Percentiles rank a stretch among this genome's conserved stretches.
These are phyloP conservation scores for Parelbella ahira DNA, from an alignment of 2,888 invertebrate species.

Conservation along the genomic window DNA sequence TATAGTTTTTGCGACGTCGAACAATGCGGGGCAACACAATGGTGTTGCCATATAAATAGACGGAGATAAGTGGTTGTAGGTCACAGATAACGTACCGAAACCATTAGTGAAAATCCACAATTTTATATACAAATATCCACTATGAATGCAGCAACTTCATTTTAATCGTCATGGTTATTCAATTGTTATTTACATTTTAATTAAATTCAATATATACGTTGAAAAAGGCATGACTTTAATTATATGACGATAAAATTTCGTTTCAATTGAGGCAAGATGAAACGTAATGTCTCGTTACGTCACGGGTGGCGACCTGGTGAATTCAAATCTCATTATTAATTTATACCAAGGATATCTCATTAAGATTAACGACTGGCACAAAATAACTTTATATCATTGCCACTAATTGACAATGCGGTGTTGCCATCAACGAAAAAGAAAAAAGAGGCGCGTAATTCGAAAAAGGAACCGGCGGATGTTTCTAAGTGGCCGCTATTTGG, in stretches of 20 bases:
- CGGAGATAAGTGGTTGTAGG: conserved; percentile 25
- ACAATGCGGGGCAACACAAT: conserved; percentile 31
- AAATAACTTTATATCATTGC: conserved; percentile 59
- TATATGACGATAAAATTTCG: conserved; percentile 15
- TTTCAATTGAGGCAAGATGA: conserved; percentile 14
- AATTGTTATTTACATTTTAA: conserved; percentile 9
- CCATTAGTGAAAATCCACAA: conserved; percentile 30
- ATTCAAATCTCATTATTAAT: conserved; percentile 37
- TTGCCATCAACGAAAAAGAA: conserved; percentile 27
- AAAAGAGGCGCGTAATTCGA: conserved; percentile 19
- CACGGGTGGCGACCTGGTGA: conserved; percentile 17
- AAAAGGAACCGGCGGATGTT: conserved; percentile 63
- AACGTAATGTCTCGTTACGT: conserved; percentile 16
- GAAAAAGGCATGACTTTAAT: conserved; percentile 17
- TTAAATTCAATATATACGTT: conserved; percentile 9
- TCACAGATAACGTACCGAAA: conserved; percentile 28
- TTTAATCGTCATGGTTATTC: conserved; percentile 30
- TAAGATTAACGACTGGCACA: conserved; percentile 43
- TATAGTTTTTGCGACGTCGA: conserved; percentile 28
- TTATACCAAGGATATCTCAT: conserved; percentile 29
- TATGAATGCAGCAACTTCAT: conserved; percentile 26
- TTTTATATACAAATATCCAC: conserved; percentile 19
- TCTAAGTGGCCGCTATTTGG: conserved; percentile 33
- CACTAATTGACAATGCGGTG: conserved; percentile 53
- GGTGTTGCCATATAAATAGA: conserved; percentile 26